A percentile compares a stretch with the other conserved stretches of the same genome.
Conservation (phyloP, 2,113 vertebrate genomes). For the Pantherophis guttatus region DNA sequence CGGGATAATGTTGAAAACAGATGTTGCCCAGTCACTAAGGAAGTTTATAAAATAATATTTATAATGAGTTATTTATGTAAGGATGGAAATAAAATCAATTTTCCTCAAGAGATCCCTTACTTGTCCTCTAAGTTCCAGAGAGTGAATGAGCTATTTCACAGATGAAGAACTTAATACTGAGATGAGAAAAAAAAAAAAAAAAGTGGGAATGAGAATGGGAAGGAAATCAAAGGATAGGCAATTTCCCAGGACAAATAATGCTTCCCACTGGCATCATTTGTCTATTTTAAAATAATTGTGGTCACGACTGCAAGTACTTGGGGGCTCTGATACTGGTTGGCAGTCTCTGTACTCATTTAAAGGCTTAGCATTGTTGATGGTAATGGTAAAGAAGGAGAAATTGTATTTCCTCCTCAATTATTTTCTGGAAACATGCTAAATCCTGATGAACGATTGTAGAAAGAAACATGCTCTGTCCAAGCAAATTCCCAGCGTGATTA, state of each 20-base stretch:
- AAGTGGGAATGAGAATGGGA: neutral
- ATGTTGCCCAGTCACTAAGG: neutral
- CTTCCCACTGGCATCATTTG: neutral
- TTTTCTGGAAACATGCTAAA: neutral
- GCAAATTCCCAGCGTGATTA: neutral
- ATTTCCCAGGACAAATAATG: neutral
- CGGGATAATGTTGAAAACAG: neutral
- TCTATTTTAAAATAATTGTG: neutral
- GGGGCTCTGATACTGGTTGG: neutral
- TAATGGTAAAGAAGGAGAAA: neutral
- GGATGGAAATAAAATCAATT: neutral
- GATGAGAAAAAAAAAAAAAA: neutral
- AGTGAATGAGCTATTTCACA: neutral
- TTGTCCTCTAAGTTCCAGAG: neutral
- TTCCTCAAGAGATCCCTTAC: neutral
- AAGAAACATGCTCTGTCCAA: neutral
- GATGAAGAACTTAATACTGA: neutral
- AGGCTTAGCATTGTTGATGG: neutral
- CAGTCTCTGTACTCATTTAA: neutral
- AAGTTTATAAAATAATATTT: slow-evolving; percentile 12
- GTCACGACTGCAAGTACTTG: neutral
- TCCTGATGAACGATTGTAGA: neutral
- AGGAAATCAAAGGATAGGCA: neutral
- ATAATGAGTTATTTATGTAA: slow-evolving; percentile 13
- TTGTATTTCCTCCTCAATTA: neutral